Conservation (phyloP, 1,140 invertebrate species). For the Glossosoma conforme region DNA sequence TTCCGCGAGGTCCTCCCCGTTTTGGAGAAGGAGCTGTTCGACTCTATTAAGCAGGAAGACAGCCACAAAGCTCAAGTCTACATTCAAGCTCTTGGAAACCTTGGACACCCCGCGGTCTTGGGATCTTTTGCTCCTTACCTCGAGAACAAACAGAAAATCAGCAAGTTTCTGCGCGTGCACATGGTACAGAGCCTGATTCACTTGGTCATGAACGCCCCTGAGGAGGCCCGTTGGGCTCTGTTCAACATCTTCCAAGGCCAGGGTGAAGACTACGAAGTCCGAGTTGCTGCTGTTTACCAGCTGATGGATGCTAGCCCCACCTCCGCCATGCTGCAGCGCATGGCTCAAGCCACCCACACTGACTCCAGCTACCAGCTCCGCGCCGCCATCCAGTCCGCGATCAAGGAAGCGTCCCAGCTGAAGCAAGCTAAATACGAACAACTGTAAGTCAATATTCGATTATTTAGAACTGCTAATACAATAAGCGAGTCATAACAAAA, state of each 20-base stretch:
- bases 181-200: slow-evolving; percentile 55
- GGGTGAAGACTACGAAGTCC: slow-evolving; percentile 58
- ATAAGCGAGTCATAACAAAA: neutral
- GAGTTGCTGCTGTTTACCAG: slow-evolving; percentile 56
- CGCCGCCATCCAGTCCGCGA: slow-evolving; percentile 55
- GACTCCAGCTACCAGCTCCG: slow-evolving; percentile 59
- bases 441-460: slow-evolving; percentile 50
- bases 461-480: neutral
- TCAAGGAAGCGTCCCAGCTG: slow-evolving; percentile 48
- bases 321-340: slow-evolving; percentile 56
- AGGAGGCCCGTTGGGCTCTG: slow-evolving; percentile 49
- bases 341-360: slow-evolving; percentile 61
- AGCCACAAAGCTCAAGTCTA: slow-evolving; percentile 53
- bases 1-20: slow-evolving; percentile 55
- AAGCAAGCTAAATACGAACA: slow-evolving; percentile 36
- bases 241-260: slow-evolving; percentile 63
- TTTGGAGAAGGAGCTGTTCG: slow-evolving; percentile 48
- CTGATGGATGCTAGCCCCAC: slow-evolving; percentile 56
- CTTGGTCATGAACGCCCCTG: slow-evolving; percentile 47
- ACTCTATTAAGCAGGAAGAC: slow-evolving; percentile 48
- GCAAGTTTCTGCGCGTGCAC: slow-evolving; percentile 55
- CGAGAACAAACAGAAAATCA: slow-evolving; percentile 52
- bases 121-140: slow-evolving; percentile 60
- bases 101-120: slow-evolving; percentile 56
- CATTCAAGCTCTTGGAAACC: slow-evolving; percentile 58